Percentiles rank a stretch among this genome's conserved stretches.
Evolutionary conservation across 1,140 invertebrate genomes (phyloP).

Genomic region (Drosophila tsacasi): DNA sequence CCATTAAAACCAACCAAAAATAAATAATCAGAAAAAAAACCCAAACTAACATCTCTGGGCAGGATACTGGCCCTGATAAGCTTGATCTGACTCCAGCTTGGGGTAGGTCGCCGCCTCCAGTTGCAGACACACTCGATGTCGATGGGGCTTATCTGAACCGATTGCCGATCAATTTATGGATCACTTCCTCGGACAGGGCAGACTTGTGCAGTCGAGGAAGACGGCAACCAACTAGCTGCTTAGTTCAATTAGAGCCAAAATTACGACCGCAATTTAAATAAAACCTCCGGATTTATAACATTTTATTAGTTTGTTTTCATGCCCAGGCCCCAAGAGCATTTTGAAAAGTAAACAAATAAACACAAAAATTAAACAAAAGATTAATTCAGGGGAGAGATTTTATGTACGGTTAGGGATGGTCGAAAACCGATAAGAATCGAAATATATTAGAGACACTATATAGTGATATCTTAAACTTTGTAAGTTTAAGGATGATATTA

Average conservation of each 20-base stretch:
- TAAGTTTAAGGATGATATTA: too few species aligned
- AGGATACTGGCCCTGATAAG: neutral
- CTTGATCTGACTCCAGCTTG: neutral
- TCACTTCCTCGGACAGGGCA: conserved; percentile 11
- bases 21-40: too few species aligned
- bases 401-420: neutral
- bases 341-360: neutral
- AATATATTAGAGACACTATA: too few species aligned
- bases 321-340: neutral
- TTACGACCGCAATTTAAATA: conserved; percentile 26
- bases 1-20: neutral
- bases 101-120: conserved; percentile 17
- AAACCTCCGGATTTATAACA: conserved; percentile 17
- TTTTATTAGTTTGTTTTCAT: conserved; percentile 45
- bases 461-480: too few species aligned
- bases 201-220: conserved; percentile 4
- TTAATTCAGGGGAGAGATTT: neutral
- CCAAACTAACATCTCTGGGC: neutral
- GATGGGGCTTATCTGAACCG: conserved; percentile 18
- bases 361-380: neutral
- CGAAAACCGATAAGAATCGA: neutral
- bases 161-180: conserved; percentile 39
- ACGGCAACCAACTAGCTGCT: neutral
- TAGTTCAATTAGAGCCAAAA: conserved; percentile 16
- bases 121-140: conserved; percentile 5